These are phyloP conservation scores for Limosa lapponica DNA, from an alignment of 2,797 vertebrate genomes.

Conservation along the genomic window DNA sequence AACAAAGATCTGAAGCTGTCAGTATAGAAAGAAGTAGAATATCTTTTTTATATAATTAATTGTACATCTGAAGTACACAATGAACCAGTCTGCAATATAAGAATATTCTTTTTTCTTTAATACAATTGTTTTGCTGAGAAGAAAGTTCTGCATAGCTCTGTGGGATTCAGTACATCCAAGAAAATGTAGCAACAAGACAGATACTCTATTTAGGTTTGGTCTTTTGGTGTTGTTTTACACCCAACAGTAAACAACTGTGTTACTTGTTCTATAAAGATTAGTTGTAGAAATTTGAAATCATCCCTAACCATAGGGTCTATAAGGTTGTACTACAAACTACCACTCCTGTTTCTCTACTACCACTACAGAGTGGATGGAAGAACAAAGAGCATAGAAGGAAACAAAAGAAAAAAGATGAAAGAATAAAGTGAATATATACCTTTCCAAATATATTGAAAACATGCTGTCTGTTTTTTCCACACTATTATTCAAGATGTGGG, in stretches of 20 bases:
- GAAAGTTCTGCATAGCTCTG: neutral
- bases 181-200: neutral
- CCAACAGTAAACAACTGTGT: neutral
- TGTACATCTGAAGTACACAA: conserved; percentile 12
- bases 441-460: neutral
- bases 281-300: neutral
- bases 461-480: neutral
- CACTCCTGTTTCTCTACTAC: neutral
- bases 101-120: neutral
- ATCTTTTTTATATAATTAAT: conserved; percentile 52
- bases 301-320: neutral
- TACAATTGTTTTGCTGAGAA: neutral
- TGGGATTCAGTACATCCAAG: neutral
- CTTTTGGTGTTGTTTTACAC: neutral
- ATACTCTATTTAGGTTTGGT: neutral
- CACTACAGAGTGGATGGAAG: neutral
- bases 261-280: neutral
- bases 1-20: conserved; percentile 38
- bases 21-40: conserved; percentile 3
- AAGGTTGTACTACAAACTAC: neutral
- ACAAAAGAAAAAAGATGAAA: neutral
- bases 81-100: neutral
- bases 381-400: neutral
- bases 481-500: neutral
- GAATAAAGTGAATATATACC: neutral